Percentiles rank a stretch among this genome's conserved stretches.
These are phyloP conservation scores for Balaenoptera acutorostrata DNA, from an alignment of 2,113 vertebrate species.

Conservation along the genomic window DNA sequence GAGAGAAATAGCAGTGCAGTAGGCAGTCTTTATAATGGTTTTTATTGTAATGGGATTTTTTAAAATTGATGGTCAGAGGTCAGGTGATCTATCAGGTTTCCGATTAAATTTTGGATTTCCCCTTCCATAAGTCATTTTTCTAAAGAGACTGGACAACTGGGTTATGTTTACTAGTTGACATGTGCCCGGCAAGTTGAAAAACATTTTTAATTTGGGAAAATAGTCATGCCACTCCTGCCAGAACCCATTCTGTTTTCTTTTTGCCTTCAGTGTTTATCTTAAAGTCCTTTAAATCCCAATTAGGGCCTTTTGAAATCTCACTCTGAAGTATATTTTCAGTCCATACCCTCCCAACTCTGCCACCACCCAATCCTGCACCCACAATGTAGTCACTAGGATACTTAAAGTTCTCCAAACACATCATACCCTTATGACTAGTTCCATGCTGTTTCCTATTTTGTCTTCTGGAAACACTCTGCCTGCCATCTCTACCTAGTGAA, in stretches of 20 bases:
- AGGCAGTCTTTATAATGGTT: conserved; percentile 38
- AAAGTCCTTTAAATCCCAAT: conserved; percentile 30
- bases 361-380: neutral
- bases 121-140: conserved; percentile 41
- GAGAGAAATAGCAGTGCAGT: conserved; percentile 44
- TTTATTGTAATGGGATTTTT: conserved; percentile 21
- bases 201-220: conserved; percentile 41
- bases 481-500: neutral
- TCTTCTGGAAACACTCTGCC: neutral
- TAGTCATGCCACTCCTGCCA: neutral
- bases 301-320: neutral
- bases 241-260: conserved; percentile 42
- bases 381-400: neutral
- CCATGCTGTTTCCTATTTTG: neutral
- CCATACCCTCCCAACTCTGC: neutral
- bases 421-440: neutral
- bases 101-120: conserved; percentile 49
- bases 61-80: neutral
- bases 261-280: neutral
- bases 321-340: neutral
- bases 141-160: conserved; percentile 19
- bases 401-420: neutral
- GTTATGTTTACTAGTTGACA: conserved; percentile 27
- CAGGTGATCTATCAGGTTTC: conserved; percentile 41
- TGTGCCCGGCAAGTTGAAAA: conserved; percentile 36